Percentiles rank a stretch among this genome's conserved stretches.
phyloP scores from a whole-genome alignment of 2,888 invertebrate species.

The Apamea sordens region DNA sequence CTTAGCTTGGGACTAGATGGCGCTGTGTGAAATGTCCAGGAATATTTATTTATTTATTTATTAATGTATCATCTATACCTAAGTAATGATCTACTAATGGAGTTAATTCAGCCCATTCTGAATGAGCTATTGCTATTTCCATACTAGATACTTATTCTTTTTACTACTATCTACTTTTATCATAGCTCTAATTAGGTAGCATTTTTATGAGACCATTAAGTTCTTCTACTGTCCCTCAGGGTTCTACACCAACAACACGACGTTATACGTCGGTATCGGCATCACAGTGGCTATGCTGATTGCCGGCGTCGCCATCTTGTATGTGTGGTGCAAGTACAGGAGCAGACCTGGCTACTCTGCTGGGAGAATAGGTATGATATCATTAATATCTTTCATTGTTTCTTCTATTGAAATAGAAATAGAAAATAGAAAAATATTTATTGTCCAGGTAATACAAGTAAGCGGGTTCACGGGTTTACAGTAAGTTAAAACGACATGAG shows the following conservation, averaged over 20 bases:
- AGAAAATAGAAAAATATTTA: too few species aligned
- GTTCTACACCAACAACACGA: conserved; percentile 79
- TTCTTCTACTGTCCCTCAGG: conserved; percentile 66
- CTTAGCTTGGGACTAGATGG: too few species aligned
- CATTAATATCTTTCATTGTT: neutral
- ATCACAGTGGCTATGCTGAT: conserved; percentile 83
- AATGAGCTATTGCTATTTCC: neutral
- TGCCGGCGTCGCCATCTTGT: conserved; percentile 80
- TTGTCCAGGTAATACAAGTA: too few species aligned
- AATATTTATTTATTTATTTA: too few species aligned
- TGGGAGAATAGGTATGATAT: conserved; percentile 79
- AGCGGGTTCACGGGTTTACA: too few species aligned
- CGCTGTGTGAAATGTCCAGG: too few species aligned
- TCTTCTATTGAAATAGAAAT: too few species aligned
- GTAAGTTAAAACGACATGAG: too few species aligned
- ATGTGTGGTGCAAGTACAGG: conserved; percentile 83
- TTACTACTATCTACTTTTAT: neutral
- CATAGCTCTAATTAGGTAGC: neutral
- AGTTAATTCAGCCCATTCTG: neutral
- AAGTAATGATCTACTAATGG: neutral
- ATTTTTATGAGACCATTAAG: neutral
- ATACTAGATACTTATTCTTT: neutral
- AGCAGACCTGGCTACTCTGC: conserved; percentile 81
- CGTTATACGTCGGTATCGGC: conserved; percentile 84
- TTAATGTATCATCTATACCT: neutral